Evolutionary conservation across 2,797 vertebrate genomes (phyloP), one percentile per base, ranked within the genome.

Genomic region (Ctenochaetus hawaiiensis): DNA sequence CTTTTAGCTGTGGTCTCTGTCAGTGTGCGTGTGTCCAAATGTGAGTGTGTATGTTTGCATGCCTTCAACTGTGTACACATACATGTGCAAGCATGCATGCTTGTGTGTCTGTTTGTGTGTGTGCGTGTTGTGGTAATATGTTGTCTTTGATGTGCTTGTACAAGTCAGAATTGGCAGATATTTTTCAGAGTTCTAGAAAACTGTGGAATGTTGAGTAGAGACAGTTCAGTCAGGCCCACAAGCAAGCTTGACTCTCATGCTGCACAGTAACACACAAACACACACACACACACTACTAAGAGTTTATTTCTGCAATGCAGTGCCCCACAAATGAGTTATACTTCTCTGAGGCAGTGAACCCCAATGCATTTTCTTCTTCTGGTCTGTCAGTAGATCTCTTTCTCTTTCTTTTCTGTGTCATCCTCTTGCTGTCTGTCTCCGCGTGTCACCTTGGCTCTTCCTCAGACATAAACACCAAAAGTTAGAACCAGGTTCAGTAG

Each of bases 1-100:
- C 91, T 93, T 92, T 91, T 90, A 91, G 87, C 87, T 92, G 83
- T 92, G 88, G 89, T 90, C 72, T 88, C 41, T 47, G 18, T 20
- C 12, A 48, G 53, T 69, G 60, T 67, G 67, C 58, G 63, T 65
- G 81, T 41, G 59, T 72, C 70, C 18, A 53, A 16, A 13, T 67
- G 77, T 74, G 69, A 43, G 14, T 49, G 48, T 49, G 17, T 14
- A 12, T 10, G 52, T 70, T n/a, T 49, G 71, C 30, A 26, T 56
- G 77, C 49, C 47, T 34, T 41, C 14, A 56, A 18, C 18, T 68
- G 78, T 73, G 69, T 61, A 44, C 77, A 23, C 44, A 22, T 47
- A 67, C 65, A 44, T 57, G 49, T 67, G 58, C 58, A 17, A 22
- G 45, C 41, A 54, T 26, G 44, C 22, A 44, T 9, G 7, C 18